phyloP scores from a whole-genome alignment of 2,113 vertebrate genomes.

The Otocyon megalotis region DNA sequence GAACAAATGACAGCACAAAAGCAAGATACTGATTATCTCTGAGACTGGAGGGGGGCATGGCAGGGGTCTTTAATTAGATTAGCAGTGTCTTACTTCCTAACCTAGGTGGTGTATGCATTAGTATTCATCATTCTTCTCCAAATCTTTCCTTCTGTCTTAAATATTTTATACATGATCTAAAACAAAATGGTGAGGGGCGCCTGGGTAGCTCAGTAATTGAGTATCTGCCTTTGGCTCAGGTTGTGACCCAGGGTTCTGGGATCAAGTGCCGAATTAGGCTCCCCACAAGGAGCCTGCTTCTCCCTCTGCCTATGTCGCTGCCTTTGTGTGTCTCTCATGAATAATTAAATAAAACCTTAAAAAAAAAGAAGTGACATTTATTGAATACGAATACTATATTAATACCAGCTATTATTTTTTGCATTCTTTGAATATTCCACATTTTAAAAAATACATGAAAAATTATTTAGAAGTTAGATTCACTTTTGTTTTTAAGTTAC shows the following conservation, averaged over 20 bases:
- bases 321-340: no score
- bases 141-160: conserved; percentile 42
- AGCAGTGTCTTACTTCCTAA: conserved; percentile 1
- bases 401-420: conserved; percentile 1
- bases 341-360: no score
- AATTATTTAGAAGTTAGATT: conserved; percentile 17
- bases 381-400: neutral
- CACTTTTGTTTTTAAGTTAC: neutral
- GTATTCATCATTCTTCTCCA: conserved; percentile 38
- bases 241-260: no score
- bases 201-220: no score
- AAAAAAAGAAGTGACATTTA: neutral
- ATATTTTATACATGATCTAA: conserved; percentile 20
- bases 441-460: conserved; percentile 16
- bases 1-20: conserved; percentile 1
- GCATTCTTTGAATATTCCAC: neutral
- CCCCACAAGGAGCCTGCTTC: no score
- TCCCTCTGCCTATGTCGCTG: no score
- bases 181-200: neutral
- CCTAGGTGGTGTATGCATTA: neutral
- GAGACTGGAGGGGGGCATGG: neutral
- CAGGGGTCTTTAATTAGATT: neutral
- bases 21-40: neutral
- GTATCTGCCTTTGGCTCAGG: no score
- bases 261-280: no score